Evolutionary conservation across 2,888 invertebrate genomes (phyloP), one percentile per base, ranked within the genome.

Genomic region (Silvanus unidentatus): DNA sequence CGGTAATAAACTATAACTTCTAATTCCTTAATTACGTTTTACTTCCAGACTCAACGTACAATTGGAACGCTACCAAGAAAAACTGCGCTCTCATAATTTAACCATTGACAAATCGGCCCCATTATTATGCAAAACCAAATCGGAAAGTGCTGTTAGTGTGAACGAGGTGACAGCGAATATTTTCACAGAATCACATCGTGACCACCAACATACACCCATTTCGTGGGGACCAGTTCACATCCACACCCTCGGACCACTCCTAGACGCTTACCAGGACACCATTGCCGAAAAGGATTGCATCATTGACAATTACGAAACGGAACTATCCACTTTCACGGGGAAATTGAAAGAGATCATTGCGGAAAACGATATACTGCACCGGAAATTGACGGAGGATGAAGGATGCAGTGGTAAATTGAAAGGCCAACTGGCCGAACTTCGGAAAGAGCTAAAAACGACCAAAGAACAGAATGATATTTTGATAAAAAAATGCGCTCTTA

Each of bases 261-360:
- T 89, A 50, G 82, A 86, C 61, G 86, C 88, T 0, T 90, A 88
- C 59, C 84, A 88, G 66, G 88, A 88, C 62, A 84, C 84, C 49
- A 67, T 89, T 0, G 76, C 75, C 55, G 89, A 90, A 57, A 89
- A 89, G 63, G 84, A 86, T 45, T 78, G 79, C 32, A 75, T 89
- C 0, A 81, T 90, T 39, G 63, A 74, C 12, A 81, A 81, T 54
- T 88, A 87, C 52, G 84, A 83, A 56, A 75, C 75, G 30, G 85
- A 87, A 63, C 78, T 89, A 48, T 81, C 83, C 49, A 73, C 74
- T 12, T 84, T 88, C 42, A 82, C 84, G 28, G 80, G 79, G n/a
- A 82, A 81, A 61, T 75, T 86, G 1, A 87, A 86, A 65, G 77
- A 80, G 53, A 75, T 88, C 1, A 70, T 87, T 1, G 70, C 72